These are phyloP conservation scores for Mungos mungo DNA, from an alignment of 2,113 vertebrate species.

Conservation along the genomic window DNA sequence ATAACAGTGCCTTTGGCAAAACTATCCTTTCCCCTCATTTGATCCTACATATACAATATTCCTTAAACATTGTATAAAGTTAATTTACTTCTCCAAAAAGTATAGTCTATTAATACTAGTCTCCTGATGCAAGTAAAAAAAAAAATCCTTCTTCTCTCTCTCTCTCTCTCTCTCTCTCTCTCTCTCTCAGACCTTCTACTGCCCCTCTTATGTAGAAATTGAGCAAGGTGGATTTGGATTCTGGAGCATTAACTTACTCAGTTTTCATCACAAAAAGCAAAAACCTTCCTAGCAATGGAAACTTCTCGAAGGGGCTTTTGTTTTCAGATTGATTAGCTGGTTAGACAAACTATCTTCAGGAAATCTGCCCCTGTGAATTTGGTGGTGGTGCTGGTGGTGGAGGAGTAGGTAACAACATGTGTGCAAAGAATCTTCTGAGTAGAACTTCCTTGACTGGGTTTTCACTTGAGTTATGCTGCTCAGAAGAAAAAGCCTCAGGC, in stretches of 20 bases:
- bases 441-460: neutral
- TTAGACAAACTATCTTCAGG: neutral
- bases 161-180: neutral
- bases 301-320: neutral
- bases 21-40: constrained; percentile 84
- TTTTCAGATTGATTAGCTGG: constrained; percentile 13
- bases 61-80: constrained; percentile 78
- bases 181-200: neutral
- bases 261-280: neutral
- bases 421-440: neutral
- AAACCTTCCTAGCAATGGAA: neutral
- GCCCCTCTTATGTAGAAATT: neutral
- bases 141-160: neutral
- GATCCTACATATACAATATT: constrained; percentile 82
- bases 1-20: constrained; percentile 89
- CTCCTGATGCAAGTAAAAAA: constrained; percentile 46
- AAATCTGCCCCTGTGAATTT: neutral
- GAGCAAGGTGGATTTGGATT: neutral
- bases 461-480: neutral
- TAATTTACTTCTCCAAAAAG: constrained; percentile 78
- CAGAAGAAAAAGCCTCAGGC: neutral
- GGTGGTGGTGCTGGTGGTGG: neutral
- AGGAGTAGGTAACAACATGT: no score
- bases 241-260: neutral
- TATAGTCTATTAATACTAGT: constrained; percentile 63